Percentiles rank a stretch among this genome's conserved stretches.
These are phyloP conservation scores for Beroe forskalii DNA, from an alignment of 37 sponge, comb jelly and placozoan genomes.

Conservation along the genomic window DNA sequence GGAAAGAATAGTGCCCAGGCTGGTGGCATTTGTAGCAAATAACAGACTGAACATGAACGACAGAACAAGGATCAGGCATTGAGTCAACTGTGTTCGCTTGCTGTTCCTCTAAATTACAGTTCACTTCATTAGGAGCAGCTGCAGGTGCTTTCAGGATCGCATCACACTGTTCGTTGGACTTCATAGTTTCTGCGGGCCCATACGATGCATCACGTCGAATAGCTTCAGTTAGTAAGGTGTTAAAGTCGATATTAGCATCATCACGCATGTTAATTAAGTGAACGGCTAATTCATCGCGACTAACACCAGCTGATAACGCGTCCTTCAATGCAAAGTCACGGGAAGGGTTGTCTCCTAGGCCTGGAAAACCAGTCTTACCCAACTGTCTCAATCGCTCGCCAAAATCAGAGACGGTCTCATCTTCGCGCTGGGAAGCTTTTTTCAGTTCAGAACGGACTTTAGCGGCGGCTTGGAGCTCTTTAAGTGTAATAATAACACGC, in stretches of 20 bases:
- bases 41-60: background rate
- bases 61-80: background rate
- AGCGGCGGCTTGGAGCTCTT: background rate
- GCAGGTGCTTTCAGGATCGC: background rate
- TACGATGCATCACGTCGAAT: background rate
- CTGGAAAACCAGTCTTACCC: background rate
- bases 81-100: background rate
- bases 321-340: background rate
- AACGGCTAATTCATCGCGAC: background rate
- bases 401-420: conserved; percentile 17
- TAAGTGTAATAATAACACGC: background rate
- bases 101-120: too few relatives aligned
- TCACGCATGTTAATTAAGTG: background rate
- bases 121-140: too few relatives aligned
- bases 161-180: background rate
- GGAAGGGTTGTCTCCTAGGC: background rate
- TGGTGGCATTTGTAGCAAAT: conserved; percentile 15
- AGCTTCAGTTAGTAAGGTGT: background rate
- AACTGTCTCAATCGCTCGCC: conserved; percentile 17
- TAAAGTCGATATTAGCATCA: background rate
- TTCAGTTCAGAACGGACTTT: conserved; percentile 11
- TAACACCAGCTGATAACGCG: background rate
- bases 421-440: background rate
- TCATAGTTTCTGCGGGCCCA: background rate
- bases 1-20: conserved; percentile 1